Evolutionary conservation across 2,113 vertebrate genomes (phyloP).

Genomic region (Merops nubicus): DNA sequence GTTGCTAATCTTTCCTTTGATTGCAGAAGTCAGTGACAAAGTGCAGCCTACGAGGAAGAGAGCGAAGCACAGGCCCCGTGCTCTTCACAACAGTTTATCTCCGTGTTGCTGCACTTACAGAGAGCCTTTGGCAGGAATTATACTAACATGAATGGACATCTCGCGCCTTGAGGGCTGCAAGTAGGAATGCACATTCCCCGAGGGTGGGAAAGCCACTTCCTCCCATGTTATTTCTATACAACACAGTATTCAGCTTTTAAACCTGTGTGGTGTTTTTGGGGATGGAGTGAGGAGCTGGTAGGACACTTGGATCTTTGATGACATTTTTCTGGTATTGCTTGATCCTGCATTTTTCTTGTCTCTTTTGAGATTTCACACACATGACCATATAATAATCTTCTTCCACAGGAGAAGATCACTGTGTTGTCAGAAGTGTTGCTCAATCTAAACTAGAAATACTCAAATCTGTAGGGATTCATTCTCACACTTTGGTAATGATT

Average conservation of each 20-base stretch:
- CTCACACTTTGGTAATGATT: neutral
- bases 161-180: neutral
- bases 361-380: neutral
- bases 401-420: fast-evolving
- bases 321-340: neutral
- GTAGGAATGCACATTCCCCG: neutral
- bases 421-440: neutral
- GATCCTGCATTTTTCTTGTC: neutral
- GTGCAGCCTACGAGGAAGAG: neutral
- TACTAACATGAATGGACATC: neutral
- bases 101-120: neutral
- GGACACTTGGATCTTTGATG: neutral
- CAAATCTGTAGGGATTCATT: neutral
- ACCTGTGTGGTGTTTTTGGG: too few relatives aligned
- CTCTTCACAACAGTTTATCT: neutral
- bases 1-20: neutral
- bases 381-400: neutral
- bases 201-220: neutral
- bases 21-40: neutral
- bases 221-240: neutral
- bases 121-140: neutral
- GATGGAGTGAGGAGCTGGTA: fast-evolving
- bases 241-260: too few relatives aligned
- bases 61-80: neutral
- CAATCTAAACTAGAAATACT: neutral